Base-by-base conservation (phyloP, 2,888 invertebrate genomes). In the Cosmorhoe ocellata region DNA sequence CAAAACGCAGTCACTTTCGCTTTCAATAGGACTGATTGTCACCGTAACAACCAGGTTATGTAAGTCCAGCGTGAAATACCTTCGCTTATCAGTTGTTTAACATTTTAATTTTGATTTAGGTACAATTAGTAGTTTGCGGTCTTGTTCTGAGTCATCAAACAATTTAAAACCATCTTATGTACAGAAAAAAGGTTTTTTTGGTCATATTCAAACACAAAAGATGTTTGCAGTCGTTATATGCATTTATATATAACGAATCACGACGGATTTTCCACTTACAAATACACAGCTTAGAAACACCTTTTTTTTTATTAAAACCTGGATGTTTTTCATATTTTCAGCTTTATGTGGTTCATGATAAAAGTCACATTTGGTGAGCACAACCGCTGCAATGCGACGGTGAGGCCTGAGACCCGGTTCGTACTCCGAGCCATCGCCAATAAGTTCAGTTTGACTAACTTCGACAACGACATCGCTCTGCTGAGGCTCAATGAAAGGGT, bases 301-400 rank as follows among this genome's bases (percentile, higher is more conserved):
- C n/a, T n/a, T n/a, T n/a, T n/a, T n/a, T n/a, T n/a, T n/a, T n/a
- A n/a, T n/a, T n/a, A n/a, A n/a, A 18, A 18, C 18, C 18, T 18
- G 18, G 18, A 18, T 8, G 9, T 32, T 28, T 44, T 42, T 46
- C 54, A 6, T 6, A 51, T 52, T 79, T 92, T 61, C 90, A 95
- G 96, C 61, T 96, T 96, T 80, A 95, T 96, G 95, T 96, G 96
- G 96, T 96, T 96, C 84, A 95, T 97, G 95, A 95, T 97, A 77
- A 96, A 95, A 82, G 95, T 96, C 58, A 95, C 96, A 9, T 95
- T 97, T 66, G 97, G 96, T 0, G 97, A 97, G 78, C 96, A 96
- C 77, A 94, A 97, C 81, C 93, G 96, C 36, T 97, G 96, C 82
- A 92, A 93, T 66, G 92, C 94, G 42, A 93, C 93, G 32, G 83